Evolutionary conservation across 2,888 invertebrate species (phyloP), one percentile per base, ranked within the genome.

Genomic region (Platycheirus rosarum): DNA sequence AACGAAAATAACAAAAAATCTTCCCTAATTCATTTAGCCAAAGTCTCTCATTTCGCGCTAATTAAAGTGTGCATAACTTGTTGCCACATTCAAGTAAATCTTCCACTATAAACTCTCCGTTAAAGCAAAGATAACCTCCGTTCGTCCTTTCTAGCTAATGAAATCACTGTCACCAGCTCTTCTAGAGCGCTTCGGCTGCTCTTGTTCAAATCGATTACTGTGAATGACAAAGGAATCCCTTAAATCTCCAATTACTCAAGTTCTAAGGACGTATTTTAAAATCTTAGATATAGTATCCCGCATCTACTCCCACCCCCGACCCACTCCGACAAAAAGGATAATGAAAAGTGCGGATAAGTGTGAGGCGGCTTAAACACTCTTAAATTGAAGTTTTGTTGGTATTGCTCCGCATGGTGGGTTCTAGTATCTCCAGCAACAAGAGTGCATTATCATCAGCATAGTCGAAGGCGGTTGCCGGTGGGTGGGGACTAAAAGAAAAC

Each of bases 191-290:
- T 20, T 40, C 55, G 35, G 69, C 84, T 85, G 70, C 84, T 85
- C 80, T 84, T 82, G 84, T 84, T 80, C 76, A 71, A 80, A 80
- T 80, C 80, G 80, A 80, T 80, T 80, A 80, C 76, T 80, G 85
- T 79, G 85, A 85, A 85, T 85, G 84, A 84, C 84, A 84, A 85
- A 82, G 85, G 78, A 85, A 85, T 85, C 85, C 85, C 84, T 84
- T 85, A 85, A 85, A 84, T 84, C 85, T 85, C 84, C 85, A 85
- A 85, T 85, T 85, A 85, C 85, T 85, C 85, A 85, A 85, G 80
- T 84, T 85, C 84, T 84, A 85, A 85, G 85, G 77, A 80, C 73
- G 80, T 69, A 75, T 84, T 78, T 78, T 84, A 80, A 80, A 80
- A 80, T 80, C 76, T 76, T 53, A 71, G 20, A 23, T 8, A 23